Percentiles rank a stretch among this genome's conserved stretches.
Conservation (phyloP, 2,113 vertebrate genomes). For the Gymnobelideus leadbeateri region DNA sequence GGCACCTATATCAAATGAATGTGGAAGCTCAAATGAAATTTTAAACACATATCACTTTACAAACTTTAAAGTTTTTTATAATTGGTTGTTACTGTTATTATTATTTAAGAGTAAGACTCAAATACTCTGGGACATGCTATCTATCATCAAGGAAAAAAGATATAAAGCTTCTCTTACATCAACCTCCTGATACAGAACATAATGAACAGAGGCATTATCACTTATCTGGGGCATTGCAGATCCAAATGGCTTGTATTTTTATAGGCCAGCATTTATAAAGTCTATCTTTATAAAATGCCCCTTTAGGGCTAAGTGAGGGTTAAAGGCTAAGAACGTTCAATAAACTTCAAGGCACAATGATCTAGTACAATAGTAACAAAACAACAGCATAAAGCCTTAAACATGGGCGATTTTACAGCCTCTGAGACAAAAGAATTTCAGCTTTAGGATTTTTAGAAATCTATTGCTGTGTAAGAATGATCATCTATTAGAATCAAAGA, state of each 20-base stretch:
- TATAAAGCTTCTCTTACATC: background rate
- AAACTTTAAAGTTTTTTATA: background rate
- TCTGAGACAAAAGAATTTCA: background rate
- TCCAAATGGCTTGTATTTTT: background rate
- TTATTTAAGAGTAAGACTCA: background rate
- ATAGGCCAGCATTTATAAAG: background rate
- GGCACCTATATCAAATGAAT: background rate
- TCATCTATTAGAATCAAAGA: background rate
- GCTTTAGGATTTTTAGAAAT: background rate
- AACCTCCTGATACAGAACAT: background rate
- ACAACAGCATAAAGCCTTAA: background rate
- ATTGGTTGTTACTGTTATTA: background rate
- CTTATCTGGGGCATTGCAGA: background rate
- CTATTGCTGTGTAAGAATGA: background rate
- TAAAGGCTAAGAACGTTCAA: background rate
- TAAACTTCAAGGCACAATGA: background rate
- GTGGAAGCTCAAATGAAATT: background rate
- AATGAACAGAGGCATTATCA: background rate
- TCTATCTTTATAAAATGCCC: background rate
- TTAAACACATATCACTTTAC: background rate
- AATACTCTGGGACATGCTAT: background rate
- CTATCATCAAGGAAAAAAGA: background rate
- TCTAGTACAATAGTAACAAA: background rate
- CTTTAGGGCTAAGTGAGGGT: background rate
- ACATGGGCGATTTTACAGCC: background rate